Evolutionary conservation across 2,888 invertebrate species (phyloP), one percentile per base, ranked within the genome.

Genomic region (Bimastos eiseni): DNA sequence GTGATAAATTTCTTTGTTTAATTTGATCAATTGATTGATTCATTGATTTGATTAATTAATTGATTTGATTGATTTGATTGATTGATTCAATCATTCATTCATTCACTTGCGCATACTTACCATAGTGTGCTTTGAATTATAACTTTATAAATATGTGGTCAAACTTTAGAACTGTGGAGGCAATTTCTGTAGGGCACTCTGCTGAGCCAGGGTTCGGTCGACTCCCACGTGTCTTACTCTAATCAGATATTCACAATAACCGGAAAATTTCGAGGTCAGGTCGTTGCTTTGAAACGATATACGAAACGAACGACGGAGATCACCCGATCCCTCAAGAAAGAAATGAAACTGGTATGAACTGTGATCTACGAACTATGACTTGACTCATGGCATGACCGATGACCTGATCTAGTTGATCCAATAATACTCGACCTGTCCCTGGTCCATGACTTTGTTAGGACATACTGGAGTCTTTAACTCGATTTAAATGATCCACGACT

Each of bases 231-330:
- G 92, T 94, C 94, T 0, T 92, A 93, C 89, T 15, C 90, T 15
- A 86, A 86, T 5, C 90, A 90, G 70, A 38, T 90, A 36, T 90
- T 90, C 70, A 89, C 90, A 21, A 6, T n/a, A 19, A 94, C 94
- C 0, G 94, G 94, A 13, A 93, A 93, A 6, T 94, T 94, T 91
- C 94, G 93, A 91, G 94, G 94, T 11, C 94, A 94, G 91, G 93
- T 94, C 13, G 94, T 94, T 17, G 94, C 94, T 0, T 91, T 94
- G 34, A 95, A 94, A 91, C 93, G 93, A 90, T 94, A 93, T 90
- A 94, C 94, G 89, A 93, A 93, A 91, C 44, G 86, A n/a, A 92
- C 93, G 38, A 92, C 94, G 19, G 94, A 94, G 89, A 92, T 95
- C 37, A 94, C 93, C 84, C 92, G 94, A 84, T 93, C 93, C 38